phyloP scores from a whole-genome alignment of 2,113 vertebrate species.

The Cyprinodon brontotheroides region DNA sequence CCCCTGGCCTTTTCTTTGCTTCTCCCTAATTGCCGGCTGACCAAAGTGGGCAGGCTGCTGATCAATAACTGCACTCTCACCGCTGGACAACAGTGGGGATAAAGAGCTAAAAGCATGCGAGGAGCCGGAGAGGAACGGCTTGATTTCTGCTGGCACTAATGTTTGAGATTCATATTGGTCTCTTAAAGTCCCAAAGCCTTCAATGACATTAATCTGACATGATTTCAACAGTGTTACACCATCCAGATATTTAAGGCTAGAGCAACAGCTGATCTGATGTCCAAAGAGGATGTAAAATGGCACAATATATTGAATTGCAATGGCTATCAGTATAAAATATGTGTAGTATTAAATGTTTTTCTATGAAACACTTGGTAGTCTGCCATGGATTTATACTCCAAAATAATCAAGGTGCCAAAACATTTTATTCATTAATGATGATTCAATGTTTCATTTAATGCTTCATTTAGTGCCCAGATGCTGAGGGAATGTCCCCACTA shows the following conservation, averaged over 20 bases:
- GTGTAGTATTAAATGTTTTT: neutral
- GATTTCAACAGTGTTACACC: neutral
- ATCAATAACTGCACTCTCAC: conserved; percentile 63
- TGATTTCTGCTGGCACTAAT: conserved; percentile 24
- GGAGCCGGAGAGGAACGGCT: conserved; percentile 18
- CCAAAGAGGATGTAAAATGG: neutral
- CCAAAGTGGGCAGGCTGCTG: conserved; percentile 54
- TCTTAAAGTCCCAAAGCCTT: neutral
- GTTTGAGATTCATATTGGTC: conserved; percentile 1
- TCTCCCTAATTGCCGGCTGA: conserved; percentile 49
- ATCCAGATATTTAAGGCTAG: neutral
- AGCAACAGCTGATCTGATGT: neutral
- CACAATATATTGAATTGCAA: neutral
- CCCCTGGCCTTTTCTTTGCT: conserved; percentile 18
- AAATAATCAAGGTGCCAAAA: too few species aligned
- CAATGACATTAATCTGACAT: neutral
- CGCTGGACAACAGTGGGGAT: conserved; percentile 61
- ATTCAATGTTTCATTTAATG: too few species aligned
- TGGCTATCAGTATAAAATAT: neutral
- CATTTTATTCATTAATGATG: too few species aligned
- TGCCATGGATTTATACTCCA: neutral
- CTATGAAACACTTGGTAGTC: neutral
- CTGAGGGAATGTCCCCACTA: too few species aligned
- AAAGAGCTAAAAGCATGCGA: conserved; percentile 66
- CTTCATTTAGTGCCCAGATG: too few species aligned